Base-by-base conservation (phyloP, 1,140 invertebrate species). In the Papilio helenus region DNA sequence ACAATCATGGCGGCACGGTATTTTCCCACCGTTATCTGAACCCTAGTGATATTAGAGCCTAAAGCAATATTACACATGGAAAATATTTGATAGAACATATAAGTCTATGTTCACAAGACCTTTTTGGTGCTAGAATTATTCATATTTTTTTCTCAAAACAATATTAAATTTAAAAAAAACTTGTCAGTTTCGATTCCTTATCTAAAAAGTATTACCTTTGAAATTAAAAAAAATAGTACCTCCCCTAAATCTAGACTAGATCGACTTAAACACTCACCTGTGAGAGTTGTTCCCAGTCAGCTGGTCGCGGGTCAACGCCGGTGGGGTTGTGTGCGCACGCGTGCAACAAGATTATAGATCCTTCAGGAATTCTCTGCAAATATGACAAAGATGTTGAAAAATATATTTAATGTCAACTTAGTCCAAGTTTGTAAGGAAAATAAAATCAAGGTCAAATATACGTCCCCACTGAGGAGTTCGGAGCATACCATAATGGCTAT, bases 261-360 rank as follows among this genome's bases (percentile, higher is more conserved):
- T 34, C 34, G 34, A 34, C 34, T 34, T 2, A 34, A 34, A 34
- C n/a, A 68, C 26, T 16, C 86, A 95, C 94, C 84, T 94, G 77
- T 0, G 96, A 96, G 3, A 97, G 92, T 90, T 98, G 96, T 68
- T 97, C 96, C 99, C 99, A 99, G 93, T 99, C 98, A 83, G 99
- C 98, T 20, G 96, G 96, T 89, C 96, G 97, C n/a, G 98, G 98
- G 95, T 99, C 98, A 46, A 99, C 99, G 72, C 99, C 99, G 73
- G 99, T 99, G 12, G 99, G 99, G 95, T 99, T 99, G 94, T 99
- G 99, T 44, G 99, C 99, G 95, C 99, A 99, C 16, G 99, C 99
- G 94, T 99, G 99, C 5, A 99, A 94, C 61, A 99, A 95, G 89
- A 99, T 97, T 39, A 99, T 97, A 8, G 99, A 98, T 79, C 97